Base-by-base conservation (phyloP, 1,140 invertebrate genomes). In the Drosophila rufa region DNA sequence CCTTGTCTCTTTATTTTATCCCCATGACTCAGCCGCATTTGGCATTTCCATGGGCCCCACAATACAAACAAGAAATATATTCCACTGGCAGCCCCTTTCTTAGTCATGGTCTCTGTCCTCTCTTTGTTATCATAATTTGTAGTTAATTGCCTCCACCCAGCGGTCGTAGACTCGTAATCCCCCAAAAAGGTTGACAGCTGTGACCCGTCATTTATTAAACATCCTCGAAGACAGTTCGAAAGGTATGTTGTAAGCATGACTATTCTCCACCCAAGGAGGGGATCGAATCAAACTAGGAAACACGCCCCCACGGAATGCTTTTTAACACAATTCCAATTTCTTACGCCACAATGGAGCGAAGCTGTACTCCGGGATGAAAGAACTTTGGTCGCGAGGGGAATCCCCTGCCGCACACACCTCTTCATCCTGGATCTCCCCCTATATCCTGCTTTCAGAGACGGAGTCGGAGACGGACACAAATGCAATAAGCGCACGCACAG, bases 401-500 rank as follows among this genome's bases (percentile, higher is more conserved):
- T 42, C 36, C 50, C 68, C 64, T 30, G 14, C 45, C 64, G 68
- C 17, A 53, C 15, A 50, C 48, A 6, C 30, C 19, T 25, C 27
- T 22, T 42, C 45, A 61, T 33, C 53, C 33, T 15, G 19, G 7
- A 15, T 22, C 30, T n/a, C 38, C 53, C 38, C 62, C 12, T 36
- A 45, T 43, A 46, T 45, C 42, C 46, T 46, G 38, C 64, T 46
- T 25, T 51, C 62, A 14, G 30, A 42, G 43, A 66, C 70, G 56
- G 25, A 42, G 50, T 69, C 58, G 12, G 25, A 47, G 46, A 67
- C 73, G 57, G 57, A 48, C 58, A 71, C 70, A 87, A 86, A 82
- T 86, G 82, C 82, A 86, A 86, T 86, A 87, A 82, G 58, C 82
- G 82, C 79, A 86, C 82, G 82, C 82, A 85, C 66, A 77, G 57